A percentile compares a stretch with the other conserved stretches of the same genome.
Conservation (phyloP, 2,888 invertebrate species). For the Dione vanillae region DNA sequence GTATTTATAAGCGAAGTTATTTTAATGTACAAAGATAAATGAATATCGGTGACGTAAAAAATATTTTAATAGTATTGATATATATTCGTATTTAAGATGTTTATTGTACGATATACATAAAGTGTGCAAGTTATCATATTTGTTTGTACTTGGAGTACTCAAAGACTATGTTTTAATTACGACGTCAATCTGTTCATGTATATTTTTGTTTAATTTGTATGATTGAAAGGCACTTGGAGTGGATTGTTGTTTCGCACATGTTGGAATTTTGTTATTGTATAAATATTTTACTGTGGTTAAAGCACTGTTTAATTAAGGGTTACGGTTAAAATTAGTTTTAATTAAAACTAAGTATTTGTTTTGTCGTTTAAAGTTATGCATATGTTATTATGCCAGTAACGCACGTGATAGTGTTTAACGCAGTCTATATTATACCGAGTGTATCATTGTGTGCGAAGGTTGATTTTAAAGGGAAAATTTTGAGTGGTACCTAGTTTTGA, state of each 20-base stretch:
- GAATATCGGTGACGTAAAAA: conserved; percentile 51
- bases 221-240: conserved; percentile 76
- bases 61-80: conserved; percentile 16
- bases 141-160: conserved; percentile 11
- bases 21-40: conserved; percentile 60
- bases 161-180: conserved; percentile 1
- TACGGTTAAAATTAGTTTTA: conserved; percentile 68
- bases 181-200: conserved; percentile 36
- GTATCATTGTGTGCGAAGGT: conserved; percentile 48
- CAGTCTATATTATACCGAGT: conserved; percentile 42
- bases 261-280: conserved; percentile 71
- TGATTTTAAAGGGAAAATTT: conserved; percentile 58
- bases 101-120: conserved; percentile 11
- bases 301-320: conserved; percentile 71
- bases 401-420: conserved; percentile 75
- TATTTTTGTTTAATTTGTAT: conserved; percentile 55
- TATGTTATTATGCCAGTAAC: conserved; percentile 77
- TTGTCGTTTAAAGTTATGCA: conserved; percentile 72
- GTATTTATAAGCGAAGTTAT: conserved; percentile 51
- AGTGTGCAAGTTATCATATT: conserved; percentile 1
- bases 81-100: conserved; percentile 9
- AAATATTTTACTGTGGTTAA: conserved; percentile 69
- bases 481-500: conserved; percentile 77
- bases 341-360: conserved; percentile 59
- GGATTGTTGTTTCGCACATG: conserved; percentile 73